These are phyloP conservation scores for Gonioctena quinquepunctata DNA, from an alignment of 1,140 invertebrate species.

Conservation along the genomic window DNA sequence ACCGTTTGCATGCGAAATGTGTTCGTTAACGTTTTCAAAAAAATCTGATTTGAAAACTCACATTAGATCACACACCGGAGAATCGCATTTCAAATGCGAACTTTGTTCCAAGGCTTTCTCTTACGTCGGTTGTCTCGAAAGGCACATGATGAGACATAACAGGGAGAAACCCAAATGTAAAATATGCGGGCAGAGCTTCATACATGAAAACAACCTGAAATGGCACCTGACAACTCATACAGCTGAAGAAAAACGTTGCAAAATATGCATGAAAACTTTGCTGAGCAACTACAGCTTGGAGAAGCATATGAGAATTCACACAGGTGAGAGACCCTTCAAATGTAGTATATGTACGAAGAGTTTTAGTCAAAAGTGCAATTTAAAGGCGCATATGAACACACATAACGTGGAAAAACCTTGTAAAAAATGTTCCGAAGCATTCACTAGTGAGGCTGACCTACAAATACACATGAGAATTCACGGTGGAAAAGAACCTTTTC, in stretches of 20 bases:
- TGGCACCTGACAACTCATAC: conserved; percentile 45
- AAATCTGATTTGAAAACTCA: conserved; percentile 33
- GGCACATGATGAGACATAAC: not conserved
- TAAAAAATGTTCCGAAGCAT: conserved; percentile 60
- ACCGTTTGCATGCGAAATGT: conserved; percentile 25
- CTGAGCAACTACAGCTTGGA: conserved; percentile 28
- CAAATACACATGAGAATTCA: conserved; percentile 61
- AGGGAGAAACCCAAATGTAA: conserved; percentile 30
- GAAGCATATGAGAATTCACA: conserved; percentile 37
- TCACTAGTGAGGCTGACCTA: conserved; percentile 63
- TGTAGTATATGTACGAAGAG: conserved; percentile 35
- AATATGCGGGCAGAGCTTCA: conserved; percentile 35
- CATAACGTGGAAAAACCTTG: conserved; percentile 72
- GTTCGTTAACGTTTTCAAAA: conserved; percentile 22
- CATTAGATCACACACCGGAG: conserved; percentile 60
- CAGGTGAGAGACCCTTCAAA: conserved; percentile 32
- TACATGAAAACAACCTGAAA: conserved; percentile 39
- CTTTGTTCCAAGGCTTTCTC: conserved; percentile 59
- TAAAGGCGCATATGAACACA: conserved; percentile 34
- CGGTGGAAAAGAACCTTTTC: conserved; percentile 24
- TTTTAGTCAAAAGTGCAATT: conserved; percentile 34
- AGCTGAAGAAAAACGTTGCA: conserved; percentile 44
- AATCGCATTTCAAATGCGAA: conserved; percentile 65
- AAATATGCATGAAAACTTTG: conserved; percentile 41
- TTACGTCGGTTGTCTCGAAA: not conserved